Base-by-base conservation (phyloP, 2,888 invertebrate species). In the Papilio demoleus region DNA sequence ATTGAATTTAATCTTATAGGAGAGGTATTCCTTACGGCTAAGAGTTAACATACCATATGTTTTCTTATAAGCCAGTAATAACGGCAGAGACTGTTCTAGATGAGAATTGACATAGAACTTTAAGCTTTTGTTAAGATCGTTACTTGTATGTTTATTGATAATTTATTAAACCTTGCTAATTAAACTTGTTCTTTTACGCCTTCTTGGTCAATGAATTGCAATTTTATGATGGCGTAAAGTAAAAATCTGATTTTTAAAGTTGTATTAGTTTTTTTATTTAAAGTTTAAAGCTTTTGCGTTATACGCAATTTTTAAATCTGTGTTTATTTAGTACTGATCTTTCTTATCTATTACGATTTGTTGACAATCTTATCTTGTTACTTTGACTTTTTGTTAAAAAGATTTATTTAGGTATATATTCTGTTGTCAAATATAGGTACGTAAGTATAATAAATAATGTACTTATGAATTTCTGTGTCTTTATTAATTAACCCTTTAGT, bases 361-460 rank as follows among this genome's bases (percentile, higher is more conserved):
- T 45, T 45, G 19, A 45, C 42, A 38, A 38, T 38, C 14, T 38
- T 38, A 14, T 38, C 4, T 42, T 42, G 17, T 42, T 45, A 19
- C 2, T 45, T 45, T 45, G 42, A 45, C 42, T 19, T 19, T 45
- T 45, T 45, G 19, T 45, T 45, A 45, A 22, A 50, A 50, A 14
- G 4, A 14, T 53, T 27, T 53, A 27, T 50, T n/a, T 53, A 2
- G n/a, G 17, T 53, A 27, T 2, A 8, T 27, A 27, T 27, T 53
- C 27, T n/a, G 53, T 27, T 8, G n/a, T 53, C n/a, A n/a, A n/a
- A n/a, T n/a, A n/a, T 53, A 27, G 27, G 27, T 27, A 53, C 27
- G 27, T 27, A n/a, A 12, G 6, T 22, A 47, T 53, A 27, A 53
- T 53, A 53, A 53, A 53, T 53, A n/a, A n/a, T 53, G n/a, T n/a